phyloP scores from a whole-genome alignment of 2,888 invertebrate genomes.

The Auanema freiburgensis region DNA sequence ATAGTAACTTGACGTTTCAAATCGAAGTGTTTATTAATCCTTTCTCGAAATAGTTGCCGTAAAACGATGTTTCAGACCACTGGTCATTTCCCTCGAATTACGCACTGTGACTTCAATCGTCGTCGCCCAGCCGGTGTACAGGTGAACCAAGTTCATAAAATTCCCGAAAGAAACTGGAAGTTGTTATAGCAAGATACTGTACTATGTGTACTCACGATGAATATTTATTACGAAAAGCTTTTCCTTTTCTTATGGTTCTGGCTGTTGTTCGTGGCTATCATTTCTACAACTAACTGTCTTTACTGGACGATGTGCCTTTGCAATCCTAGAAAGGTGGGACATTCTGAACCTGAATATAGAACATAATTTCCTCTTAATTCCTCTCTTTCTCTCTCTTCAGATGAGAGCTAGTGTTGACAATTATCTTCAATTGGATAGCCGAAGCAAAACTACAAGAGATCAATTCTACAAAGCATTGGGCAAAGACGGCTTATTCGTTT shows the following conservation, averaged over 20 bases:
- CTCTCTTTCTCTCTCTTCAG: background rate
- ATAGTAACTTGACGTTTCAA: too few relatives aligned
- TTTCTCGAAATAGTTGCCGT: background rate
- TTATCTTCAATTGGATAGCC: slow-evolving; percentile 29
- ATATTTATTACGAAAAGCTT: slow-evolving; percentile 64
- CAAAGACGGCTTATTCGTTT: slow-evolving; percentile 57
- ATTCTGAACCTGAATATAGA: background rate
- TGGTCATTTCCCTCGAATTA: slow-evolving; percentile 61
- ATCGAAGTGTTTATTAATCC: slow-evolving; percentile 1
- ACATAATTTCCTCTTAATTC: background rate
- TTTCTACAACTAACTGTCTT: slow-evolving; percentile 50
- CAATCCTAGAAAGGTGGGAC: slow-evolving; percentile 25
- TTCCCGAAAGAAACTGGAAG: background rate
- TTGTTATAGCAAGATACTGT: slow-evolving; percentile 58
- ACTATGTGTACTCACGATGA: slow-evolving; percentile 60
- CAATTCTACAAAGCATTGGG: slow-evolving; percentile 45
- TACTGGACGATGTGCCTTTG: slow-evolving; percentile 50
- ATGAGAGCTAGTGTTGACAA: slow-evolving; percentile 26
- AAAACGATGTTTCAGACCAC: slow-evolving; percentile 35
- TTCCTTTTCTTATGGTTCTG: slow-evolving; percentile 64
- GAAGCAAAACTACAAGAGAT: slow-evolving; percentile 23
- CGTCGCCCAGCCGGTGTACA: slow-evolving; percentile 55
- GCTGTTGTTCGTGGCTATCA: slow-evolving; percentile 57
- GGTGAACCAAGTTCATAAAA: slow-evolving; percentile 23
- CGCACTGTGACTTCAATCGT: slow-evolving; percentile 61